Evolutionary conservation across 2,113 vertebrate genomes (phyloP).

Genomic region (Ailuropoda melanoleuca): DNA sequence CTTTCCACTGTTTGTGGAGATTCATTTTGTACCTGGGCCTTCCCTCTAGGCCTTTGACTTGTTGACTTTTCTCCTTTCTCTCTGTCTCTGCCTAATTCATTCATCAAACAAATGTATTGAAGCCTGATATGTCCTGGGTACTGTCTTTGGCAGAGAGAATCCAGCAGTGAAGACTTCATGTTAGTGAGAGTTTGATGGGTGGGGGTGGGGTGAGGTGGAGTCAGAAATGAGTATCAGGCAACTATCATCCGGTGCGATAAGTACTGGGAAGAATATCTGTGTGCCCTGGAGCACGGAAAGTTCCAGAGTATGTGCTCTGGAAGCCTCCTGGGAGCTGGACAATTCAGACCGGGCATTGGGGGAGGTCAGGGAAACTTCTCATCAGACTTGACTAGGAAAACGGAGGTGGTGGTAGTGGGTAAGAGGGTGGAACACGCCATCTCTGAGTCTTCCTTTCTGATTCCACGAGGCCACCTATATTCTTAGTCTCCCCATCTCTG

Average conservation of each 20-base stretch:
- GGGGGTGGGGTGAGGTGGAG: background rate
- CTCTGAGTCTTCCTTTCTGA: background rate
- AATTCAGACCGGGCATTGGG: background rate
- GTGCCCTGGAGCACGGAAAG: background rate
- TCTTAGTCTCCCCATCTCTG: background rate
- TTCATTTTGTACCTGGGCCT: background rate
- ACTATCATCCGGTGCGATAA: accelerated
- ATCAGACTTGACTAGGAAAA: background rate
- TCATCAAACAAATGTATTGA: background rate
- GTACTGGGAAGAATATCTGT: background rate
- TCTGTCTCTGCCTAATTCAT: background rate
- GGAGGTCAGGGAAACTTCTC: background rate
- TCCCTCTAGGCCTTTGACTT: background rate
- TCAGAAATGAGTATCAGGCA: background rate
- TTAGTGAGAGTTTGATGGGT: background rate
- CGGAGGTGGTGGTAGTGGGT: background rate
- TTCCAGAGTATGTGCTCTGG: background rate
- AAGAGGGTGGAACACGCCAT: background rate
- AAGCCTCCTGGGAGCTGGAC: background rate
- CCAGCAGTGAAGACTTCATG: background rate
- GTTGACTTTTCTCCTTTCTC: background rate
- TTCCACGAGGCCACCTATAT: background rate
- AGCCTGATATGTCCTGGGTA: background rate
- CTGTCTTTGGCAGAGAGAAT: background rate
- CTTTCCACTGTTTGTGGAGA: background rate